phyloP scores from a whole-genome alignment of 2,888 invertebrate species.

The Drosophila dives region DNA sequence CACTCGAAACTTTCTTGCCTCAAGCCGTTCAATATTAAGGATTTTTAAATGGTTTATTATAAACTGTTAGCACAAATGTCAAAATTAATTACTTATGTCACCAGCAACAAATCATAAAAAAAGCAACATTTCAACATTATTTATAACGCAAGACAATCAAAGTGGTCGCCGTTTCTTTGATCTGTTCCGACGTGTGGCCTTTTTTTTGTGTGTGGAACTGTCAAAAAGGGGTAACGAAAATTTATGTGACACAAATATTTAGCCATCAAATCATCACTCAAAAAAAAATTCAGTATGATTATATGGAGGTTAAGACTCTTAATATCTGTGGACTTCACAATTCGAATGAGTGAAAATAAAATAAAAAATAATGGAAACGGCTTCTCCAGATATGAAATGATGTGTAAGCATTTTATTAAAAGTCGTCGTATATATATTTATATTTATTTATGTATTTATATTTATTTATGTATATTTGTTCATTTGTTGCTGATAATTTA shows the following conservation, averaged over 20 bases:
- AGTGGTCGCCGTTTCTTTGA: conserved; percentile 65
- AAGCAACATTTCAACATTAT: conserved; percentile 61
- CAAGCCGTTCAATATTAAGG: background rate
- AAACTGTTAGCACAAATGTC: conserved; percentile 78
- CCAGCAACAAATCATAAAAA: conserved; percentile 70
- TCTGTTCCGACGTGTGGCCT: conserved; percentile 72
- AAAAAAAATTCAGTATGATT: conserved; percentile 40
- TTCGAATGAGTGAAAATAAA: conserved; percentile 32
- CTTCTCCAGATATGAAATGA: conserved; percentile 22
- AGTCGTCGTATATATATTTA: background rate
- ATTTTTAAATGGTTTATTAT: conserved; percentile 66
- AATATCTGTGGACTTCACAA: conserved; percentile 30
- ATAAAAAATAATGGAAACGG: conserved; percentile 21
- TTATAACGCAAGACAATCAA: conserved; percentile 71
- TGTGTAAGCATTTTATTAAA: conserved; percentile 1
- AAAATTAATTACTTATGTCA: conserved; percentile 78
- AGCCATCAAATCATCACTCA: conserved; percentile 62
- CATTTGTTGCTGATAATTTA: conserved; percentile 31
- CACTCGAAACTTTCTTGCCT: background rate
- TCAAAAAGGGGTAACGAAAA: conserved; percentile 65
- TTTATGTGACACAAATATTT: conserved; percentile 76
- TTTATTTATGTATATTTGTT: conserved; percentile 18
- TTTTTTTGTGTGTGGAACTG: conserved; percentile 34
- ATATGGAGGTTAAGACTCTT: conserved; percentile 62
- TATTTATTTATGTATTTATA: conserved; percentile 2